These are phyloP conservation scores for Caenorhabditis sp. DNA, from an alignment of 2,888 invertebrate species.

Conservation along the genomic window DNA sequence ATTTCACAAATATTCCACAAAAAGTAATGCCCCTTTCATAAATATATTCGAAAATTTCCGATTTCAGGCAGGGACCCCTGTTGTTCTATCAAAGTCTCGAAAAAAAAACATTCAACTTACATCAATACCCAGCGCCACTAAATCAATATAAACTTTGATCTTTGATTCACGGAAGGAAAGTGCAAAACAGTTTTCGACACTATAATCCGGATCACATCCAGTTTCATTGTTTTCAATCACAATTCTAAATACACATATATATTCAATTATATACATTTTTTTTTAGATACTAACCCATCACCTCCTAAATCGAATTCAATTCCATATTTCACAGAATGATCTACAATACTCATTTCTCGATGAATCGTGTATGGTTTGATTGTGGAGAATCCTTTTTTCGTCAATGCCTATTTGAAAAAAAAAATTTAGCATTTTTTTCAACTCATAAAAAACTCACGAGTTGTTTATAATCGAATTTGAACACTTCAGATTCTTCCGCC, in stretches of 20 bases:
- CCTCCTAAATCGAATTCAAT: constrained; percentile 3
- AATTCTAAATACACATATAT: constrained; percentile 10
- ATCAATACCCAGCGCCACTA: constrained; percentile 12
- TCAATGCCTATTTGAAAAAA: not conserved
- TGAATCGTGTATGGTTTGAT: constrained; percentile 2
- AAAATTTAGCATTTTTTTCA: too few relatives aligned
- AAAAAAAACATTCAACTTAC: not conserved
- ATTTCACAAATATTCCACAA: too few relatives aligned
- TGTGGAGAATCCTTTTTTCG: constrained; percentile 6
- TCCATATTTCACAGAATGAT: constrained; percentile 5
- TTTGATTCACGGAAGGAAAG: constrained; percentile 11
- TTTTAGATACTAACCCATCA: constrained; percentile 14
- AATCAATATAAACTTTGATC: constrained; percentile 9
- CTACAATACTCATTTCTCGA: not conserved
- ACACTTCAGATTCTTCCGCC: not conserved
- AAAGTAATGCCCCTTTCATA: too few relatives aligned
- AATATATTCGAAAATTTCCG: too few relatives aligned
- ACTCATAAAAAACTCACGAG: constrained; percentile 11
- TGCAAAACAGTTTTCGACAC: constrained; percentile 15
- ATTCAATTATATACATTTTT: too few relatives aligned
- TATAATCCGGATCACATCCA: constrained; percentile 12
- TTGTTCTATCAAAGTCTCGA: too few relatives aligned
- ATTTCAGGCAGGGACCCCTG: too few relatives aligned
- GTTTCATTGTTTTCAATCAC: constrained; percentile 5
- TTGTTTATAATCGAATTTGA: constrained; percentile 15